Evolutionary conservation across 1,140 invertebrate species (phyloP).

Genomic region (Leptonema lineaticorne): DNA sequence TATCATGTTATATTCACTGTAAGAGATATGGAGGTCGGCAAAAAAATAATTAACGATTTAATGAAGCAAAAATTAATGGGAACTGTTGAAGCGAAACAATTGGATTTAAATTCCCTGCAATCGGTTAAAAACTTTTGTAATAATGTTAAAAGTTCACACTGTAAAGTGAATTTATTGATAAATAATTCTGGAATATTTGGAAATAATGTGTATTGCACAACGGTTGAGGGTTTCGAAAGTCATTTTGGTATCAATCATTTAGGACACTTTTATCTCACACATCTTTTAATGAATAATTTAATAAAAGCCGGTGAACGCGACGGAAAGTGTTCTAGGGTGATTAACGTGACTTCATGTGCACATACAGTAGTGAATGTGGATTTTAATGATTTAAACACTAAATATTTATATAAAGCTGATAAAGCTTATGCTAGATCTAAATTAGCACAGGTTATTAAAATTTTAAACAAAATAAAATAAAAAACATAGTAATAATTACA

Average conservation of each 20-base stretch:
- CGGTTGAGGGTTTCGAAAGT: conserved; percentile 77
- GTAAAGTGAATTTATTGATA: conserved; percentile 71
- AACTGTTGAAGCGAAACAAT: conserved; percentile 52
- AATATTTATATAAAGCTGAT: conserved; percentile 62
- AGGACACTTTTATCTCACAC: conserved; percentile 87
- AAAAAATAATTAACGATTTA: conserved; percentile 54
- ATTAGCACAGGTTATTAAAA: conserved; percentile 83
- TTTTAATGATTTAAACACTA: conserved; percentile 75
- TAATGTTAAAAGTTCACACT: conserved; percentile 62
- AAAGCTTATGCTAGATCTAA: conserved; percentile 84
- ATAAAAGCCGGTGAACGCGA: conserved; percentile 58
- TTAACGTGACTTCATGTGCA: conserved; percentile 87
- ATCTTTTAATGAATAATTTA: conserved; percentile 73
- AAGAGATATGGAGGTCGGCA: conserved; percentile 61
- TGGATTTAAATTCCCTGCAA: conserved; percentile 66
- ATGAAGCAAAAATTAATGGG: conserved; percentile 55
- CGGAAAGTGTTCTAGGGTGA: conserved; percentile 60
- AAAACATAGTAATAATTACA: no score
- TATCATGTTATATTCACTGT: conserved; percentile 84
- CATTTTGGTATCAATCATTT: conserved; percentile 85
- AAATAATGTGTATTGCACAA: conserved; percentile 74
- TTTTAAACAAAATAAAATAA: no score
- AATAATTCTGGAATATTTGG: conserved; percentile 90
- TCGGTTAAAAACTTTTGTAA: conserved; percentile 76
- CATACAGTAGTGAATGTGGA: conserved; percentile 69